Evolutionary conservation across 2,797 vertebrate genomes (phyloP).

Genomic region (Lophotriccus pileatus): DNA sequence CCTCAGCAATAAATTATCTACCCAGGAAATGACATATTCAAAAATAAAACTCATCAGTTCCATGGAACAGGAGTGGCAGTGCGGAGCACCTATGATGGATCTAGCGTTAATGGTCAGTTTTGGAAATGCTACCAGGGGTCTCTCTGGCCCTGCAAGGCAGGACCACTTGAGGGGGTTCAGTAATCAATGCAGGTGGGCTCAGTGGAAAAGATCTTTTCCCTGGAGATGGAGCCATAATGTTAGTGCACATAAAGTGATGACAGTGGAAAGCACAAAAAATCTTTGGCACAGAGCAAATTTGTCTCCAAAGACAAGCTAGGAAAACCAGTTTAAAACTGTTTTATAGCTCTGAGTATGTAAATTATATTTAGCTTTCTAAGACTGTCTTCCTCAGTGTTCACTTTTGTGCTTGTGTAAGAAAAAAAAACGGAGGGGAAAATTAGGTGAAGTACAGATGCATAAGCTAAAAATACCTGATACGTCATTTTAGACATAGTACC

Average conservation of each 20-base stretch:
- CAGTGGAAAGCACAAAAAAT: neutral
- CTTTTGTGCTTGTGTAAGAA: neutral
- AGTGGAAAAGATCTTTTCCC: neutral
- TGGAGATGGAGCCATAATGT: neutral
- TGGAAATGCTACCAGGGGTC: neutral
- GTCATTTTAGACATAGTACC: neutral
- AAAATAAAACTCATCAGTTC: neutral
- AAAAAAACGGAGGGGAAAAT: neutral
- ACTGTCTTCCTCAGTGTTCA: neutral
- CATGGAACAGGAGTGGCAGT: neutral
- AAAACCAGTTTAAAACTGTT: neutral
- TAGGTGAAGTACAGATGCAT: neutral
- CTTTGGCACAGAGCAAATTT: neutral
- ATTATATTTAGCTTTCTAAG: neutral
- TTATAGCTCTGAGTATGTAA: neutral
- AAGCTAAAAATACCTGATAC: neutral
- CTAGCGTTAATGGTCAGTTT: neutral
- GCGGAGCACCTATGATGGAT: neutral
- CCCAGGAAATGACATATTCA: neutral
- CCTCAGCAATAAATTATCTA: neutral
- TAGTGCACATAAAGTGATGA: neutral
- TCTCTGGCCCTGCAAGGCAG: neutral
- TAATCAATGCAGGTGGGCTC: fast-evolving
- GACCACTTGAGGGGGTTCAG: neutral
- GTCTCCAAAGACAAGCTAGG: neutral